These are phyloP conservation scores for Scomberomorus guttatus DNA, from an alignment of 2,797 vertebrate genomes.

Conservation along the genomic window DNA sequence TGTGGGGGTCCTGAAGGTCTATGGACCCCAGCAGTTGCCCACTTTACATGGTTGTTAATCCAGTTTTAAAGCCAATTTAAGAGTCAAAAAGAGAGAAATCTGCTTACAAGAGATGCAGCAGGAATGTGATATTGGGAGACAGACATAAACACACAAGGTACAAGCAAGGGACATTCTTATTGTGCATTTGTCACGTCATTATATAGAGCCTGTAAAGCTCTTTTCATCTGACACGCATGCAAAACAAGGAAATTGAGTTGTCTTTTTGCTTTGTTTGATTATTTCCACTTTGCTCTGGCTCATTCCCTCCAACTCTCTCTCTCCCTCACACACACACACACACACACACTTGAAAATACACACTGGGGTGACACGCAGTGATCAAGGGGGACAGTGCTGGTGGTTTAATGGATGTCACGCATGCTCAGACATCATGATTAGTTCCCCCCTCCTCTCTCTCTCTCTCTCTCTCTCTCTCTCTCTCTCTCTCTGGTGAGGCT, in stretches of 20 bases:
- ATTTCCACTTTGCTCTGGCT: too few species aligned
- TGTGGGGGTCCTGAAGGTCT: not conserved
- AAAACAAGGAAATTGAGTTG: too few species aligned
- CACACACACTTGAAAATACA: slow-evolving; percentile 6
- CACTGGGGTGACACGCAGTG: slow-evolving; percentile 17
- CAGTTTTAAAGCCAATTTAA: too few species aligned
- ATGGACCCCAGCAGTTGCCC: too few species aligned
- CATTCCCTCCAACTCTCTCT: not conserved
- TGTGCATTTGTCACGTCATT: too few species aligned
- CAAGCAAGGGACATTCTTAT: not conserved
- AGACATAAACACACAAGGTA: not conserved
- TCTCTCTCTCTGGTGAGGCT: slow-evolving; percentile 13
- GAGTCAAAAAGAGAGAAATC: too few species aligned
- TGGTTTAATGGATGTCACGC: slow-evolving; percentile 59
- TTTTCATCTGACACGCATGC: too few species aligned
- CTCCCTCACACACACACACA: slow-evolving; percentile 17
- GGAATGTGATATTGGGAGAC: not conserved
- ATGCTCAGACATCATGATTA: slow-evolving; percentile 74
- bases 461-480: slow-evolving; percentile 12
- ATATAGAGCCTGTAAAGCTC: too few species aligned
- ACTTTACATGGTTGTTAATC: too few species aligned
- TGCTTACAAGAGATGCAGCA: not conserved
- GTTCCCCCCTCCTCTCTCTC: slow-evolving; percentile 3
- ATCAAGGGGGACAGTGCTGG: slow-evolving; percentile 21
- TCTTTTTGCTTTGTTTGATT: too few species aligned